A percentile compares a stretch with the other conserved stretches of the same genome.
Conservation (phyloP, 2,888 invertebrate species). For the Drepanosiphum platanoidis region DNA sequence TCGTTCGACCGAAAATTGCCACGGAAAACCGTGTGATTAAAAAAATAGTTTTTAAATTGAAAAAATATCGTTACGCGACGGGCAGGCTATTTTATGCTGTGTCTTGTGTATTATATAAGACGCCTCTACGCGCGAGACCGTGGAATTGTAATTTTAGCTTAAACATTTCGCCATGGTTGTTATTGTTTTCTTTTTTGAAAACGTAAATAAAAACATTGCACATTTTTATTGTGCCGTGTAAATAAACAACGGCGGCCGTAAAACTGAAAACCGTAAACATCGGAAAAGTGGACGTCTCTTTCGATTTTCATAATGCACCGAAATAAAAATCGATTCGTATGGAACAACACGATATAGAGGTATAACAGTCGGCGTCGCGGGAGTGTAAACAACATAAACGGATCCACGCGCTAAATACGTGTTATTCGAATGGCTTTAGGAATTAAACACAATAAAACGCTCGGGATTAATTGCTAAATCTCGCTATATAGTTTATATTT, state of each 20-base stretch:
- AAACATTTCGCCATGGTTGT: neutral
- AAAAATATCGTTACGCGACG: no score
- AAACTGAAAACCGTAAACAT: neutral
- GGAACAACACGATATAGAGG: neutral
- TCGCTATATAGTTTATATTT: neutral
- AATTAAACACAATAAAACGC: neutral
- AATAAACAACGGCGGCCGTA: no score
- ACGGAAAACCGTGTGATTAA: no score
- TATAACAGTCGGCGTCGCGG: neutral
- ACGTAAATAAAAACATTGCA: neutral
- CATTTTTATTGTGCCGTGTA: slow-evolving; percentile 2
- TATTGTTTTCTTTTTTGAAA: neutral
- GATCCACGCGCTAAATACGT: neutral
- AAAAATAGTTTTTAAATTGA: no score
- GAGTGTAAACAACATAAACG: neutral
- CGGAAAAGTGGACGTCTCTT: neutral
- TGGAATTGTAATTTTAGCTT: no score
- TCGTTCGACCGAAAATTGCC: no score
- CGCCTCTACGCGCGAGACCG: no score
- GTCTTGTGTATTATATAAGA: no score
- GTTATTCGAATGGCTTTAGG: no score
- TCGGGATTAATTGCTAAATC: neutral
- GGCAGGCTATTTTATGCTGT: no score
- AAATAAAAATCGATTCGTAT: neutral
- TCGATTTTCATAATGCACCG: slow-evolving; percentile 23